Base-by-base conservation (phyloP, 2,797 vertebrate genomes). In the Anniella stebbinsi region DNA sequence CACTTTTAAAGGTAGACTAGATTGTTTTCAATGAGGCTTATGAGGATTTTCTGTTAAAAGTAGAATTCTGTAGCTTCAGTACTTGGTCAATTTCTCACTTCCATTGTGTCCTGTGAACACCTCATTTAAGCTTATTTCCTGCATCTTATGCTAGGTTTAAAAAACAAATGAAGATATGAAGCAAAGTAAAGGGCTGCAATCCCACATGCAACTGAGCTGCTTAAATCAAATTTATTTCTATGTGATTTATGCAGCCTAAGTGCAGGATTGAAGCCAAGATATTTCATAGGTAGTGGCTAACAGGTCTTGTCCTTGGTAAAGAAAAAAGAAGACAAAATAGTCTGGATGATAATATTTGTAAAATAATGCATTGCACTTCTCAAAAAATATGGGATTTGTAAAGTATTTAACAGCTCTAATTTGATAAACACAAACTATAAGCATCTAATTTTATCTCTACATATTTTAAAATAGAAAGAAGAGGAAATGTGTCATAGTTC, bases 341-440 rank as follows among this genome's bases (percentile, higher is more conserved):
- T 30, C 0, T 67, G 87, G 38, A 45, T 91, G 38, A 45, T 91
- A 10, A 93, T 88, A 93, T 92, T 84, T 21, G 18, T 80, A 30
- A 30, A 41, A 86, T 70, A 86, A 76, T 60, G 84, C 69, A 87
- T 93, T 48, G 21, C 25, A 90, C 73, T 9, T 86, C 88, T 84
- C 63, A 45, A 86, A n/a, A 93, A 93, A 23, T 69, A 92, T 92
- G 90, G 60, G 63, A 78, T 70, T 78, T 87, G 72, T 89, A 89
- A 85, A 86, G 91, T 88, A 92, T 91, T 75, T 94, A 88, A 86
- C 92, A 57, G 13, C 73, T 92, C 69, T 91, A 41, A 91, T 91
- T 87, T 92, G 86, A 94, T 88, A 90, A 91, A 91, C 23, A 4
- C 38, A 90, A 38, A 91, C 95, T 91, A 69, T 87, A 84, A 94